Conservation (phyloP, 2,888 invertebrate species). For the Pherbina coryleti region DNA sequence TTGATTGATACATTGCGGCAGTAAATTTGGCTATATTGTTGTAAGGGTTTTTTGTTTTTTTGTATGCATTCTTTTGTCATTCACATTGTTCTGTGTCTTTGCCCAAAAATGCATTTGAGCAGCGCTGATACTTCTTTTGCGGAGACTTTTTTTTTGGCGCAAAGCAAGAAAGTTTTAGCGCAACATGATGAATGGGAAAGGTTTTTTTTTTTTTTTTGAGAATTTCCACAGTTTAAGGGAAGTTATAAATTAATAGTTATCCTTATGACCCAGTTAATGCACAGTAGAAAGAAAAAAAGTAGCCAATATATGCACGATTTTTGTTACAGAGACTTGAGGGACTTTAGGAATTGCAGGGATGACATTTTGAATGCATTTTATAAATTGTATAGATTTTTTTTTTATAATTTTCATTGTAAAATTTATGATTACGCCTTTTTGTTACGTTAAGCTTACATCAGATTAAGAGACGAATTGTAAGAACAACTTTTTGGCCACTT, state of each 20-base stretch:
- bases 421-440: not conserved
- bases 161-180: not conserved
- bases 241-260: slow-evolving; percentile 53
- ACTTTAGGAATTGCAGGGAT: not conserved
- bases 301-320: not conserved
- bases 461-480: no score
- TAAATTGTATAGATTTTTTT: no score
- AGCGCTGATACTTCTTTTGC: not conserved
- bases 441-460: not conserved
- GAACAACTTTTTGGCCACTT: no score
- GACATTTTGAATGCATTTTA: no score
- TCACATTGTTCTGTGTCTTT: not conserved
- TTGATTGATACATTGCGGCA: slow-evolving; percentile 50
- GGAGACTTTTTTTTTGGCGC: not conserved
- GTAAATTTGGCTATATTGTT: slow-evolving; percentile 35
- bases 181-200: slow-evolving; percentile 27
- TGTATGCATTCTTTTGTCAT: not conserved
- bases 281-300: not conserved
- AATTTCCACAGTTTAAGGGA: slow-evolving; percentile 24
- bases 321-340: not conserved
- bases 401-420: not conserved
- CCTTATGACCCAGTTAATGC: slow-evolving; percentile 49
- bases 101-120: not conserved
- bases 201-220: slow-evolving; percentile 32
- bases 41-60: not conserved